These are phyloP conservation scores for Ectropis crepuscularia DNA, from an alignment of 2,888 invertebrate species.

Conservation along the genomic window DNA sequence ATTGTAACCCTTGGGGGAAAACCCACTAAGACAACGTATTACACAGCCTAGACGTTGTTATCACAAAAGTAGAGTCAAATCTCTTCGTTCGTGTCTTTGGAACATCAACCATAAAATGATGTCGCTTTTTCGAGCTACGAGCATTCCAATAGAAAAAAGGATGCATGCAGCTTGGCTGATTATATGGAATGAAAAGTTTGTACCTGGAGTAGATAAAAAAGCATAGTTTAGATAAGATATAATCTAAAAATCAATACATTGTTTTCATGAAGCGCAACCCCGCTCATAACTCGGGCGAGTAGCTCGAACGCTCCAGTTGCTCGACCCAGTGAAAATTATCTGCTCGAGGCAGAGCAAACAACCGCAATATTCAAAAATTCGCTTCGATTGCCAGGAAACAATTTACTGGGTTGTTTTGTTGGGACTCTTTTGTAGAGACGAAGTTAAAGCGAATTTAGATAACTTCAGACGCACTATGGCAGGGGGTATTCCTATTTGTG, in stretches of 20 bases:
- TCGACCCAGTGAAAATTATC: slow-evolving; percentile 29
- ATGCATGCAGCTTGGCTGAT: no score
- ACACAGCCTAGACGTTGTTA: no score
- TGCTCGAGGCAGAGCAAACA: slow-evolving; percentile 19
- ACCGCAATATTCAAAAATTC: slow-evolving; percentile 35
- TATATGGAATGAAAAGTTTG: no score
- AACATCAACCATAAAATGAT: no score
- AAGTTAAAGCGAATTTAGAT: background rate
- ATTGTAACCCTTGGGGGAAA: no score
- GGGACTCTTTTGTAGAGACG: background rate
- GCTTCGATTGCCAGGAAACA: slow-evolving; percentile 33
- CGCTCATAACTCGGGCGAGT: slow-evolving; percentile 17
- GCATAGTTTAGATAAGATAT: background rate
- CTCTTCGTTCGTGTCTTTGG: no score
- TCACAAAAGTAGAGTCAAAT: no score
- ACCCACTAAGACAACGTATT: no score
- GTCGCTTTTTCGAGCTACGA: no score
- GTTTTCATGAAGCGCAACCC: background rate
- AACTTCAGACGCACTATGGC: no score
- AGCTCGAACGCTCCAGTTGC: slow-evolving; percentile 21
- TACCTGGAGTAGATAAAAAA: background rate
- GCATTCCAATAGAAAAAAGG: no score
- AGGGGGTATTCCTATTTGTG: no score
- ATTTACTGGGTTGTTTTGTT: slow-evolving; percentile 28
- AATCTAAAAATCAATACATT: slow-evolving; percentile 20